phyloP scores from a whole-genome alignment of 2,797 vertebrate species.

The Eospalax fontanierii region DNA sequence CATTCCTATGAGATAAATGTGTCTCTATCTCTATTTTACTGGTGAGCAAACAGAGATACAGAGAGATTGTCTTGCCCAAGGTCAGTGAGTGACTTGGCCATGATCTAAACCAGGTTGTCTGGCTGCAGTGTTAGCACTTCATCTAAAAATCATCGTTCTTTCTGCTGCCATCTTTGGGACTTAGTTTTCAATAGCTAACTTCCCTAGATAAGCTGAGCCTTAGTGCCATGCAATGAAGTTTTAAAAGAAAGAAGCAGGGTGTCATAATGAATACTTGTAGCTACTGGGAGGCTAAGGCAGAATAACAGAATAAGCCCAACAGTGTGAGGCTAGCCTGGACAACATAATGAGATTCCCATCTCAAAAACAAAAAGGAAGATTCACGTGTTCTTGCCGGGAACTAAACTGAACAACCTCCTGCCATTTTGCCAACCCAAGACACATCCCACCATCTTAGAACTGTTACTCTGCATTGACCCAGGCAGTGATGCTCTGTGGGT shows the following conservation, averaged over 20 bases:
- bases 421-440: neutral
- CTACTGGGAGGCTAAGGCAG: neutral
- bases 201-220: neutral
- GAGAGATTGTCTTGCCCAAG: neutral
- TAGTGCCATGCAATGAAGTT: neutral
- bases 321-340: neutral
- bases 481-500: neutral
- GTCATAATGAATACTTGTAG: neutral
- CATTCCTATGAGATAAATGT: neutral
- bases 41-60: neutral
- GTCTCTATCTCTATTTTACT: neutral
- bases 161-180: neutral
- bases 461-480: neutral
- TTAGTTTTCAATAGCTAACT: neutral
- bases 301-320: too few species aligned
- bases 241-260: neutral
- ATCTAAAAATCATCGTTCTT: neutral
- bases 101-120: neutral
- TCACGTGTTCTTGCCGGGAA: neutral
- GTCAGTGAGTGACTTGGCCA: neutral
- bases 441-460: neutral
- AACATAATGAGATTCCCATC: neutral
- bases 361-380: neutral
- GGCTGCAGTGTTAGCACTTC: neutral
- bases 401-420: neutral